These are phyloP conservation scores for Alligator mississippiensis DNA, from an alignment of 2,113 vertebrate genomes.

Conservation along the genomic window DNA sequence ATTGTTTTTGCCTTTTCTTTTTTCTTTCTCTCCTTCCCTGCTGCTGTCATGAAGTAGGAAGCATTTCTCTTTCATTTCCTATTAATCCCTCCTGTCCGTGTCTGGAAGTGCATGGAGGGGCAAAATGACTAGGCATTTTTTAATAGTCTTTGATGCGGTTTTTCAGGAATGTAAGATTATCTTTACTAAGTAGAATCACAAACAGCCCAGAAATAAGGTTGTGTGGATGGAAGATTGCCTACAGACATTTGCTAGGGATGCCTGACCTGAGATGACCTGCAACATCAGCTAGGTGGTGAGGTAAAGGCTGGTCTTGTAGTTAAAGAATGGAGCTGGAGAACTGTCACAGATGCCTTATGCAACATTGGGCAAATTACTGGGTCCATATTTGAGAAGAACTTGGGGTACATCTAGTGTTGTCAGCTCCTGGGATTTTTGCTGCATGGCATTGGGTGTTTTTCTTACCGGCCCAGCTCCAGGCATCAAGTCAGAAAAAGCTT, in stretches of 20 bases:
- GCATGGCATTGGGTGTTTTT: too few species aligned
- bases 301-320: too few species aligned
- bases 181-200: background rate
- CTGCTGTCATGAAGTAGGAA: background rate
- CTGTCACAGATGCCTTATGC: too few species aligned
- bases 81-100: background rate
- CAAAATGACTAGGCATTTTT: background rate
- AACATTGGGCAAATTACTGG: too few species aligned
- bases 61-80: background rate
- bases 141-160: background rate
- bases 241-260: background rate
- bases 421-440: too few species aligned
- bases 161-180: background rate
- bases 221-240: background rate
- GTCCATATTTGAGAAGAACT: too few species aligned
- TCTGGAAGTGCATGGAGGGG: background rate
- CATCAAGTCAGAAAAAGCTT: background rate
- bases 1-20: background rate
- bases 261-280: background rate
- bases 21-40: background rate
- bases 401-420: too few species aligned
- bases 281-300: background rate
- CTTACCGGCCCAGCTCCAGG: too few species aligned
- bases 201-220: background rate
- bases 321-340: too few species aligned